Evolutionary conservation across 2,888 invertebrate species (phyloP), one percentile per base, ranked within the genome.

Genomic region (Silvanus unidentatus): DNA sequence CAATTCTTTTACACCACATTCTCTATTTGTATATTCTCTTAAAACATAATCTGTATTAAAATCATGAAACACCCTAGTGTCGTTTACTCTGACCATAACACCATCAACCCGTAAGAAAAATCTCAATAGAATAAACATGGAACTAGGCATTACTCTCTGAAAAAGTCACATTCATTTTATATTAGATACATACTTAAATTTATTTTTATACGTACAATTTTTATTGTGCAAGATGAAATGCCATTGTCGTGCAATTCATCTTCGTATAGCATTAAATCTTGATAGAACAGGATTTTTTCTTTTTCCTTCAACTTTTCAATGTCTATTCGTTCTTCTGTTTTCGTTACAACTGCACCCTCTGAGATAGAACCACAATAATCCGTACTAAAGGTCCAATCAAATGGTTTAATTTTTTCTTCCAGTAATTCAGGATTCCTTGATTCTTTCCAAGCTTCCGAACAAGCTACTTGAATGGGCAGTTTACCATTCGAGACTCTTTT

Each of bases 201-300:
- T n/a, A 35, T 16, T 16, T 15, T 40, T n/a, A 35, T 5, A 76
- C 83, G 82, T 77, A 95, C 95, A 75, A 99, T 89, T 84, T 97
- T 95, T 1, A 94, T 91, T 51, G 86, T 87, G 58, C 86, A 79
- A 41, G 88, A 84, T 1, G 98, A 91, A 43, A 91, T 86, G 11
- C 99, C 99, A 76, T 99, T 92, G 73, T 99, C 99, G 66, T 97
- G 97, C 38, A 99, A 73, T 71, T 99, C 99, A 76, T 99, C 99
- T 75, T 99, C 99, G 75, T 89, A 99, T 29, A 99, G 74, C 44
- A 90, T 86, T 27, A 98, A 74, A 68, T 98, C 95, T 58, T 92
- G 87, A 71, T 92, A 98, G 70, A 97, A 98, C 2, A 92, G 70
- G 44, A 99, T 99, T 66, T 86, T 85, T 58, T 99, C 97, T 59